These are phyloP conservation scores for Prolemur simus DNA, from an alignment of 2,113 vertebrate genomes.

Conservation along the genomic window DNA sequence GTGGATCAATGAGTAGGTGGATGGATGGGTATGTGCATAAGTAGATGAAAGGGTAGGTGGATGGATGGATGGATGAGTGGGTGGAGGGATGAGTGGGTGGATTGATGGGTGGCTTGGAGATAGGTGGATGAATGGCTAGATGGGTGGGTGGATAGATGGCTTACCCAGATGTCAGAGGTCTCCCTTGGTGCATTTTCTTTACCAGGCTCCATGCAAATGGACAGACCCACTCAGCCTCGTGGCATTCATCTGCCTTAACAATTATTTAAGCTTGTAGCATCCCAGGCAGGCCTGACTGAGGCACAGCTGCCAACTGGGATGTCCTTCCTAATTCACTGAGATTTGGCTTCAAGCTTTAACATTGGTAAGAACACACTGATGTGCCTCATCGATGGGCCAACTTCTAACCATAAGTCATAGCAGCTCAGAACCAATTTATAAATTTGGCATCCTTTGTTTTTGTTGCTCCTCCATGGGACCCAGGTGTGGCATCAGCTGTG, in stretches of 20 bases:
- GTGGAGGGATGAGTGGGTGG: rapidly evolving
- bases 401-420: rapidly evolving
- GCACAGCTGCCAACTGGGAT: too few species aligned
- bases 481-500: background rate
- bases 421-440: background rate
- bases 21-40: background rate
- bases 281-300: background rate
- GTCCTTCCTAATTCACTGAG: background rate
- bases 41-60: rapidly evolving
- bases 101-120: rapidly evolving
- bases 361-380: too few species aligned
- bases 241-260: background rate
- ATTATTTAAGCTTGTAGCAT: background rate
- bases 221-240: background rate
- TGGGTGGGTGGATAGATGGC: background rate
- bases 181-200: background rate
- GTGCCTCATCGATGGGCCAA: background rate
- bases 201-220: background rate
- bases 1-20: rapidly evolving
- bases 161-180: background rate
- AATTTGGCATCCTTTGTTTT: background rate
- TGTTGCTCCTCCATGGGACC: too few species aligned
- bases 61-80: background rate
- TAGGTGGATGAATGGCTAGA: rapidly evolving
- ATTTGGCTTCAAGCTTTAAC: background rate